A percentile compares a stretch with the other conserved stretches of the same genome.
Evolutionary conservation across 1,140 invertebrate species (phyloP).

Genomic region (Leucophenga varia): DNA sequence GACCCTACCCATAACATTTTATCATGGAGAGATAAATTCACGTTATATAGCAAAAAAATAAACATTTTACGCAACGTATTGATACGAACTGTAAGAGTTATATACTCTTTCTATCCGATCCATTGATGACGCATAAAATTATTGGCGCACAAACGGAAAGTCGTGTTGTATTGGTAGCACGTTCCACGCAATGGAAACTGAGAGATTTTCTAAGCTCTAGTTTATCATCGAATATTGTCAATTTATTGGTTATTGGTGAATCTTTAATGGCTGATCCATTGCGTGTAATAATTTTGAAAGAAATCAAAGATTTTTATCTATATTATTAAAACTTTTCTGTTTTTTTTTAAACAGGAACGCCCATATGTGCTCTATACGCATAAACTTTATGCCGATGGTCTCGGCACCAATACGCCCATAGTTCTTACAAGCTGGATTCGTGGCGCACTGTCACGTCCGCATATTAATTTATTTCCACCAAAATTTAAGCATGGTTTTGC

Average conservation of each 20-base stretch:
- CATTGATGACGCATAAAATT: conserved; percentile 60
- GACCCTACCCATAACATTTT: conserved; percentile 61
- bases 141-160: conserved; percentile 62
- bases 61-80: conserved; percentile 24
- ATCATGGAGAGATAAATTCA: conserved; percentile 63
- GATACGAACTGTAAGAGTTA: conserved; percentile 62
- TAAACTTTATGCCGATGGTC: conserved; percentile 66
- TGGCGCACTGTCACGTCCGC: conserved; percentile 62
- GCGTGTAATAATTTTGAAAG: conserved; percentile 30
- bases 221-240: conserved; percentile 64
- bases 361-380: conserved; percentile 73
- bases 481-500: conserved; percentile 69
- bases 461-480: conserved; percentile 66
- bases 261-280: conserved; percentile 58
- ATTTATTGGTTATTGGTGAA: conserved; percentile 67
- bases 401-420: conserved; percentile 64
- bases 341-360: conserved; percentile 58
- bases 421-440: conserved; percentile 69
- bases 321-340: conserved; percentile 25
- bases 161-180: conserved; percentile 65
- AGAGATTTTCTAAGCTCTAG: conserved; percentile 66
- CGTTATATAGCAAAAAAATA: conserved; percentile 35
- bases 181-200: conserved; percentile 70
- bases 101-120: conserved; percentile 66
- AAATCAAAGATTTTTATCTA: not conserved